These are phyloP conservation scores for Pseudeuparius sepicola DNA, from an alignment of 2,888 invertebrate species.

Conservation along the genomic window DNA sequence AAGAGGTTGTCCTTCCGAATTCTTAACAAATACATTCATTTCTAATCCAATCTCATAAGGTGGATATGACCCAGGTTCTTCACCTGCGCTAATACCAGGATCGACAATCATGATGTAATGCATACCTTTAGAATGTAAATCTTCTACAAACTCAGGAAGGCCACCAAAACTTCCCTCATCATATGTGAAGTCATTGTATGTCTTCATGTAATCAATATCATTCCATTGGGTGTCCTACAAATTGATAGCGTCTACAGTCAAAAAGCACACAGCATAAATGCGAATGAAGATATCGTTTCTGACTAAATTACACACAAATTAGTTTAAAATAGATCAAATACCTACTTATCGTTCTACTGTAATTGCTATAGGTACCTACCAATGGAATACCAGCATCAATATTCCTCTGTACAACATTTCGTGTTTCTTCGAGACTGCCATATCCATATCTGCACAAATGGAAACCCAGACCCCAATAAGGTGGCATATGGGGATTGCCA, in stretches of 20 bases:
- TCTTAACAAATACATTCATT: constrained; percentile 62
- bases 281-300: constrained; percentile 1
- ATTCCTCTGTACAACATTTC: constrained; percentile 53
- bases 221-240: constrained; percentile 65
- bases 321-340: no score
- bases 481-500: constrained; percentile 69
- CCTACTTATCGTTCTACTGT: constrained; percentile 58
- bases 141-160: constrained; percentile 54
- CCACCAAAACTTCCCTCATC: constrained; percentile 49
- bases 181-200: constrained; percentile 67
- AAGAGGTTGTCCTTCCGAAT: constrained; percentile 52
- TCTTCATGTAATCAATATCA: constrained; percentile 74
- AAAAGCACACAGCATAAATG: not conserved
- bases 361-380: no score
- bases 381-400: constrained; percentile 61
- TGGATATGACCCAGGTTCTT: constrained; percentile 53
- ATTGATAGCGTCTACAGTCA: no score
- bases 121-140: constrained; percentile 58
- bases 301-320: no score
- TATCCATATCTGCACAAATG: constrained; percentile 63
- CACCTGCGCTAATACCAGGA: constrained; percentile 62
- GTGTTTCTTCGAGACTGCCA: constrained; percentile 51
- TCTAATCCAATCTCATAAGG: constrained; percentile 66
- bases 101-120: constrained; percentile 64
- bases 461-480: constrained; percentile 80